Conservation (phyloP, 2,113 vertebrate species). For the Dromiciops gliroides region DNA sequence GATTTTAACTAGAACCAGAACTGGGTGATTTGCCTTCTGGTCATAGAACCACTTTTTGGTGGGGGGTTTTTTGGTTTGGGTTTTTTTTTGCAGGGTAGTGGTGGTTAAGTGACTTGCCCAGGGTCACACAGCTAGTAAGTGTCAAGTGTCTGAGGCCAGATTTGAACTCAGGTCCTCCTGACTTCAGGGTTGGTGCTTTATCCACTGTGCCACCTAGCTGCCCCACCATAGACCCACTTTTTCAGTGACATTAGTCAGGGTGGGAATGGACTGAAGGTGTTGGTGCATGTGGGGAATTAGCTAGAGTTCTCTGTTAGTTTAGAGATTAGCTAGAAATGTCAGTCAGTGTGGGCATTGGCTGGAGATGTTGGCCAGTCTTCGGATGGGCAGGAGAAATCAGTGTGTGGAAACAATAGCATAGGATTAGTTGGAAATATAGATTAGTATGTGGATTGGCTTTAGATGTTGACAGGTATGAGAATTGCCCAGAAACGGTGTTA, state of each 20-base stretch:
- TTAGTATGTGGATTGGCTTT: neutral
- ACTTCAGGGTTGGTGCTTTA: no score
- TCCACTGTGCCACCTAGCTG: no score
- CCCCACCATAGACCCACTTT: no score
- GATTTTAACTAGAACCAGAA: neutral
- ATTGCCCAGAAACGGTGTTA: neutral
- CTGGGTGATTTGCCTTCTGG: neutral
- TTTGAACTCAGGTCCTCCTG: no score
- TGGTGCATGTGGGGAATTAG: neutral
- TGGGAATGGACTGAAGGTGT: neutral
- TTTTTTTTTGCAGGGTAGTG: no score
- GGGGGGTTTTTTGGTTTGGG: no score
- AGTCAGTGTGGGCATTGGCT: neutral
- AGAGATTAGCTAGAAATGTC: neutral
- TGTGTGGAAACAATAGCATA: neutral
- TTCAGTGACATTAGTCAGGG: neutral
- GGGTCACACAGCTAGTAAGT: no score
- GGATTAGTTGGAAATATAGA: neutral
- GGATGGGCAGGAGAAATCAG: neutral
- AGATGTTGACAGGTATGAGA: neutral
- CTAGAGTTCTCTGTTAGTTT: neutral
- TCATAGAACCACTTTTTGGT: no score
- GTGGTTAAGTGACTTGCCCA: no score
- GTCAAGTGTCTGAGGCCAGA: no score
- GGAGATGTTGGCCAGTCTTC: neutral